Evolutionary conservation across 2,113 vertebrate species (phyloP).

Genomic region (Ailuropoda melanoleuca): DNA sequence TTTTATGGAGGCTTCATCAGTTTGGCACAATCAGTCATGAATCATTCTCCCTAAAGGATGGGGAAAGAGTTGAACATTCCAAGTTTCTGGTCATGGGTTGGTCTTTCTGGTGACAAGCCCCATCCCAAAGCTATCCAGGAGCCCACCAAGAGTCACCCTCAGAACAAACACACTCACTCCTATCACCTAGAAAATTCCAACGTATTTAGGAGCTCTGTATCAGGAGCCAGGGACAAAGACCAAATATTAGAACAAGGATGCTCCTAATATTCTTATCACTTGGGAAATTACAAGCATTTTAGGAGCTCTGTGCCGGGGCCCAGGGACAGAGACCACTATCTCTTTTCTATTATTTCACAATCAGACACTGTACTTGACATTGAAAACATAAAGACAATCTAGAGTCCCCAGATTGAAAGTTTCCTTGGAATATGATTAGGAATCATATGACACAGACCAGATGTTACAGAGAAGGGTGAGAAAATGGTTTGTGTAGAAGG

Average conservation of each 20-base stretch:
- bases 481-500: neutral
- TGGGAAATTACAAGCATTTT: neutral
- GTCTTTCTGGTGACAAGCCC: neutral
- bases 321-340: neutral
- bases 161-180: neutral
- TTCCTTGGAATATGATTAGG: neutral
- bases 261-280: neutral
- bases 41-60: neutral
- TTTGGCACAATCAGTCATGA: neutral
- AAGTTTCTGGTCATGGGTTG: neutral
- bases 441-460: neutral
- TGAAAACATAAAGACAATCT: neutral
- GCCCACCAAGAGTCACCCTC: neutral
- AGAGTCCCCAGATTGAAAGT: neutral
- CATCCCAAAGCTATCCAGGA: neutral
- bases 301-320: neutral
- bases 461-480: neutral
- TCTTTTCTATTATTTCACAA: neutral
- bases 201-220: neutral
- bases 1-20: neutral
- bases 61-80: neutral
- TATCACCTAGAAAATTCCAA: neutral
- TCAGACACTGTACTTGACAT: neutral
- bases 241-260: neutral
- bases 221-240: neutral